phyloP scores from a whole-genome alignment of 2,113 vertebrate species.

The Astatotilapia flaviijosephi region DNA sequence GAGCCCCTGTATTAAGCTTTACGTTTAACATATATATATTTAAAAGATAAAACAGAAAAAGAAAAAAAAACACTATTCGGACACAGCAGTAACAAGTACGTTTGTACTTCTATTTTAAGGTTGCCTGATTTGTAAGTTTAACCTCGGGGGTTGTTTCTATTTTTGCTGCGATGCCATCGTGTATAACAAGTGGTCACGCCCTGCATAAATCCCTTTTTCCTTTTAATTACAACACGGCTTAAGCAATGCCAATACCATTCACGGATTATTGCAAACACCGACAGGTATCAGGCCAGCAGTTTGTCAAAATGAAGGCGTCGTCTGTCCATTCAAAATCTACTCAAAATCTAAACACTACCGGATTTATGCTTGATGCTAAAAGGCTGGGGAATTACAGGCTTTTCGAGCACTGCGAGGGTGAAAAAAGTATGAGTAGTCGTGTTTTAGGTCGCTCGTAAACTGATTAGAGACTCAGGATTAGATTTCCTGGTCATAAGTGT shows the following conservation, averaged over 20 bases:
- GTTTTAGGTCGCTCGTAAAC: background rate
- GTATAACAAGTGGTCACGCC: background rate
- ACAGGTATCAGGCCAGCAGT: slow-evolving; percentile 4
- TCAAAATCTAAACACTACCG: background rate
- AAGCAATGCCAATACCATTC: background rate
- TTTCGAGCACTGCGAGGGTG: background rate
- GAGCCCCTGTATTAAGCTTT: background rate
- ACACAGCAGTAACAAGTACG: background rate
- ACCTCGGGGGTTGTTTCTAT: background rate
- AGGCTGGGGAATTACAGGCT: background rate
- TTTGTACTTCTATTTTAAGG: background rate
- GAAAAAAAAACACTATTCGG: background rate
- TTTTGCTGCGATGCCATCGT: background rate
- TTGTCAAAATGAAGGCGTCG: slow-evolving; percentile 60
- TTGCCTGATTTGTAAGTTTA: background rate
- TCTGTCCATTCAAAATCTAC: slow-evolving; percentile 31
- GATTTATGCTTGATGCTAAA: background rate
- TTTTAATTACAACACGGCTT: background rate
- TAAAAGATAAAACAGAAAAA: background rate
- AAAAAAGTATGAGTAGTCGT: background rate
- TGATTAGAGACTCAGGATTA: background rate
- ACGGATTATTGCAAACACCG: background rate
- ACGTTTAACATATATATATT: background rate
- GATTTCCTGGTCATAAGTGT: background rate
- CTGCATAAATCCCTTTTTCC: background rate